Evolutionary conservation across 2,797 vertebrate genomes (phyloP).

Genomic region (Squalus acanthias): DNA sequence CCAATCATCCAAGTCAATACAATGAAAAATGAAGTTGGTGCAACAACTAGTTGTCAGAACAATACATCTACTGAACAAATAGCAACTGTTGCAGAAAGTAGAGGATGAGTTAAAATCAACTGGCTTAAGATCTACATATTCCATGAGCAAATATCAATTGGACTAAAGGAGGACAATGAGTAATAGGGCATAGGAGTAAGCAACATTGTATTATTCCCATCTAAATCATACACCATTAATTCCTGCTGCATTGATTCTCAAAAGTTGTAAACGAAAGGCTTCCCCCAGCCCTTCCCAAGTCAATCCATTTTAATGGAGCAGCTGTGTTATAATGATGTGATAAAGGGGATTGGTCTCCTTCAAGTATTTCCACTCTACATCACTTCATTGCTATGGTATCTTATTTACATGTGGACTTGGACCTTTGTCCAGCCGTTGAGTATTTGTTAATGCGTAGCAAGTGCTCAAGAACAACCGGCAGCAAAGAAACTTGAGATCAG

Average conservation of each 20-base stretch:
- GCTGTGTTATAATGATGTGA: not conserved
- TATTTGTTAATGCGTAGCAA: not conserved
- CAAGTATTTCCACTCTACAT: not conserved
- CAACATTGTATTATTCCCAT: not conserved
- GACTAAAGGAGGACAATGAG: not conserved
- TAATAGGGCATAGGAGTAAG: not conserved
- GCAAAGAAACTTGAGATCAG: slow-evolving; percentile 5
- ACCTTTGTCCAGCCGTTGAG: not conserved
- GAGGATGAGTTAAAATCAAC: not conserved
- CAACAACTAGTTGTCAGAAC: not conserved
- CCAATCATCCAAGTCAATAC: not conserved
- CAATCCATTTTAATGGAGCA: not conserved
- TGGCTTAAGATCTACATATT: not conserved
- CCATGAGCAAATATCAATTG: not conserved
- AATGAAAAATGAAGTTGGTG: not conserved
- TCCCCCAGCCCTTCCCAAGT: not conserved
- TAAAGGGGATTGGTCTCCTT: not conserved
- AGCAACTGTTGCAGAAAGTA: not conserved
- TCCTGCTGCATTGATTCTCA: not conserved
- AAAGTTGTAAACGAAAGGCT: not conserved
- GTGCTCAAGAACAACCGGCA: not conserved
- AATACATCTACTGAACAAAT: not conserved
- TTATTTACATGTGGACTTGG: not conserved
- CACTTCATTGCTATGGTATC: not conserved
- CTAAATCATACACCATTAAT: not conserved